These are phyloP conservation scores for Anoplopoma fimbria DNA, from an alignment of 2,113 vertebrate species.

Conservation along the genomic window DNA sequence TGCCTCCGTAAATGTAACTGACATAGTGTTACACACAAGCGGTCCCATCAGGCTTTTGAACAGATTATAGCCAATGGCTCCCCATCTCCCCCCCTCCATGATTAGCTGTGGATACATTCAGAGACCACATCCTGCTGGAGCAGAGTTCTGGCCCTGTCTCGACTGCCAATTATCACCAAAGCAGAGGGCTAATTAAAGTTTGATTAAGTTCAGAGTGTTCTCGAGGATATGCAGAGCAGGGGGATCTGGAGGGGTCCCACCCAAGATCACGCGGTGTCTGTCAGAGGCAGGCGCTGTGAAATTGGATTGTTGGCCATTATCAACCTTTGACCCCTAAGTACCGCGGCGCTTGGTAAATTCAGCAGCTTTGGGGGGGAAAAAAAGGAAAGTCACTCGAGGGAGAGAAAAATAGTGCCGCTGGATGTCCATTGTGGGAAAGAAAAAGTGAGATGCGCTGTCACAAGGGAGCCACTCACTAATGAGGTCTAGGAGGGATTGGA, in stretches of 20 bases:
- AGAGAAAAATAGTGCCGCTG: slow-evolving; percentile 32
- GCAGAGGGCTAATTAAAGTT: slow-evolving; percentile 84
- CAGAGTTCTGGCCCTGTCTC: slow-evolving; percentile 62
- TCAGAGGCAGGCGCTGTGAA: slow-evolving; percentile 82
- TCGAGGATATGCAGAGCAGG: slow-evolving; percentile 77
- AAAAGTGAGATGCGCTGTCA: slow-evolving; percentile 37
- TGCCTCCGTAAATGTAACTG: background rate
- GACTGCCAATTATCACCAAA: slow-evolving; percentile 82
- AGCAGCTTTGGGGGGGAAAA: slow-evolving; percentile 45
- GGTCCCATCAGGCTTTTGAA: slow-evolving; percentile 18
- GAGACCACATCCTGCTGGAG: slow-evolving; percentile 53
- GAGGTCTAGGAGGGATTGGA: slow-evolving; percentile 63
- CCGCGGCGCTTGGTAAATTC: slow-evolving; percentile 43
- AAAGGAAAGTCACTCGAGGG: slow-evolving; percentile 53
- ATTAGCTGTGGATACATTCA: slow-evolving; percentile 59
- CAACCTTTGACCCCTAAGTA: slow-evolving; percentile 77
- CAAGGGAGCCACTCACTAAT: slow-evolving; percentile 57
- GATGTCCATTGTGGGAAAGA: slow-evolving; percentile 27
- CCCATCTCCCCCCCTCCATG: slow-evolving; percentile 21
- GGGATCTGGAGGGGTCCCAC: slow-evolving; percentile 60
- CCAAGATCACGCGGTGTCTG: slow-evolving; percentile 77
- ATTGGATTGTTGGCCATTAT: slow-evolving; percentile 82
- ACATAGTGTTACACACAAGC: background rate
- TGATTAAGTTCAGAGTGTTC: slow-evolving; percentile 81
- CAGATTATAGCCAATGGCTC: slow-evolving; percentile 34